phyloP scores from a whole-genome alignment of 2,888 invertebrate species.

The Automeris io region DNA sequence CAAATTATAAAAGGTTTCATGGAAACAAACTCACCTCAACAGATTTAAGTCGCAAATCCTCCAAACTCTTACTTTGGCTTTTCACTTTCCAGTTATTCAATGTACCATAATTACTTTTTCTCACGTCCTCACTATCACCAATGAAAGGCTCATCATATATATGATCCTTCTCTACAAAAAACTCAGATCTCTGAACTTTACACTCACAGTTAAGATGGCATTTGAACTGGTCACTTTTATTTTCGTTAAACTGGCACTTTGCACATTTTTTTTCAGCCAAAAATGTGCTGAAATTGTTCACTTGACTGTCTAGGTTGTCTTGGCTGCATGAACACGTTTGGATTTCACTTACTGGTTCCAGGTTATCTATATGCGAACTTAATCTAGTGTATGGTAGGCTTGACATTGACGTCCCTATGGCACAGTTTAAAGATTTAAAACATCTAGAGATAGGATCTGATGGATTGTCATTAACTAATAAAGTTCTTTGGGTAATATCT shows the following conservation, averaged over 20 bases:
- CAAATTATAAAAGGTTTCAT: too few species aligned
- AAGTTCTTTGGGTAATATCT: slow-evolving; percentile 51
- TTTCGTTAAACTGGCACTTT: slow-evolving; percentile 44
- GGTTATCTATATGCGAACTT: slow-evolving; percentile 25
- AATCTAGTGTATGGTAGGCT: slow-evolving; percentile 61
- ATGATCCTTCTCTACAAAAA: slow-evolving; percentile 68
- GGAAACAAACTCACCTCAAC: slow-evolving; percentile 36
- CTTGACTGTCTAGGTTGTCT: slow-evolving; percentile 24
- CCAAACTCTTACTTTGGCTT: slow-evolving; percentile 44
- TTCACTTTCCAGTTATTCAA: slow-evolving; percentile 36
- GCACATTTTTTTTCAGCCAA: slow-evolving; percentile 31
- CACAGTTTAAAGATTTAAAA: slow-evolving; percentile 63
- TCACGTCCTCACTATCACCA: slow-evolving; percentile 16
- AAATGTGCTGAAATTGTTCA: slow-evolving; percentile 23
- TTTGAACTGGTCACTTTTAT: slow-evolving; percentile 45
- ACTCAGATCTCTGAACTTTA: slow-evolving; percentile 40
- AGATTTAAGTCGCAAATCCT: slow-evolving; percentile 32
- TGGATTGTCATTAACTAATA: slow-evolving; percentile 37
- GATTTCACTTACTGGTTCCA: slow-evolving; percentile 23
- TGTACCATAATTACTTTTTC: slow-evolving; percentile 40
- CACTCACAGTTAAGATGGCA: slow-evolving; percentile 63
- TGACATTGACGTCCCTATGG: slow-evolving; percentile 48
- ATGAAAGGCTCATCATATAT: slow-evolving; percentile 80
- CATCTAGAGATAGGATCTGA: slow-evolving; percentile 52
- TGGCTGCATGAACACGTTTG: slow-evolving; percentile 39